A percentile compares a stretch with the other conserved stretches of the same genome.
phyloP scores from a whole-genome alignment of 2,113 vertebrate species.

The Stegastes partitus region DNA sequence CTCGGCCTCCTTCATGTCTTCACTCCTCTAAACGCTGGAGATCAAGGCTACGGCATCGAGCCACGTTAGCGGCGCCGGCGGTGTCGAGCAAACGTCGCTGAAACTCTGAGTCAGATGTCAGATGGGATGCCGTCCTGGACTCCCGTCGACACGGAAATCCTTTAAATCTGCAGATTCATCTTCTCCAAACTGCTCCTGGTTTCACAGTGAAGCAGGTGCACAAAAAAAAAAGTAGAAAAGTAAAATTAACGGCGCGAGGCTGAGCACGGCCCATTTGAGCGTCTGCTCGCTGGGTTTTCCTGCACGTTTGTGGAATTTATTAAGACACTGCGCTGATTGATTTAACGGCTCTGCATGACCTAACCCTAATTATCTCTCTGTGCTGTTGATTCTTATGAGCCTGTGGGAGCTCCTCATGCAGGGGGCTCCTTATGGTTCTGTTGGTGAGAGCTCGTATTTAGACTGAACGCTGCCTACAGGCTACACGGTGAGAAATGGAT shows the following conservation, averaged over 20 bases:
- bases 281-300: conserved; percentile 6
- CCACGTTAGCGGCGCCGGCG: not conserved
- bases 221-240: not conserved
- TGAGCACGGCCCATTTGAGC: not conserved
- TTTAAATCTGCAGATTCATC: too few relatives aligned
- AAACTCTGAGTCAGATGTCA: too few relatives aligned
- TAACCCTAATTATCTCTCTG: conserved; percentile 43
- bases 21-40: conserved; percentile 10
- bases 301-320: conserved; percentile 36
- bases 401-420: conserved; percentile 9
- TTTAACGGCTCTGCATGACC: conserved; percentile 36
- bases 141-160: too few relatives aligned
- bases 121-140: too few relatives aligned
- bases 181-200: too few relatives aligned
- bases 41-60: conserved; percentile 3
- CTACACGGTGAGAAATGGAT: too few relatives aligned
- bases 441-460: not conserved
- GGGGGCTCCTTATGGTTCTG: not conserved
- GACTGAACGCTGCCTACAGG: not conserved
- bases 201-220: not conserved
- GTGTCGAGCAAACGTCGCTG: too few relatives aligned
- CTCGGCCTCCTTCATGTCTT: conserved; percentile 6
- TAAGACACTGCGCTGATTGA: conserved; percentile 32
- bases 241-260: not conserved
- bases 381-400: conserved; percentile 31